Conservation (phyloP, 2,888 invertebrate genomes). For the Vesta saturnalis region DNA sequence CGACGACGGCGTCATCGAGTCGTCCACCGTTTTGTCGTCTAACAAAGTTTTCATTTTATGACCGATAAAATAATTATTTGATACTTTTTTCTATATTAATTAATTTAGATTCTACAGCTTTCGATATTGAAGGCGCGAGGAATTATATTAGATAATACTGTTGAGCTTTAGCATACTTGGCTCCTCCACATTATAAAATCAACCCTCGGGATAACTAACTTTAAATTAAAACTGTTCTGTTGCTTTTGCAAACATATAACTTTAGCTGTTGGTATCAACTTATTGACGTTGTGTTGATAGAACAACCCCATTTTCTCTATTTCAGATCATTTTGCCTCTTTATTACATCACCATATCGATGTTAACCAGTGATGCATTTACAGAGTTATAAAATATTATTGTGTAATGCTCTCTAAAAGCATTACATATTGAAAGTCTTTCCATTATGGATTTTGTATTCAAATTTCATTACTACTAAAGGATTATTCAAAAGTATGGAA, state of each 20-base stretch:
- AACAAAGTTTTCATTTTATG: constrained; percentile 42
- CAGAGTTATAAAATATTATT: not conserved
- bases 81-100: constrained; percentile 47
- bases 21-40: constrained; percentile 38
- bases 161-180: constrained; percentile 8
- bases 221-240: constrained; percentile 1
- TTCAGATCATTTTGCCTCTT: not conserved
- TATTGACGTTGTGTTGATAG: not conserved
- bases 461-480: not conserved
- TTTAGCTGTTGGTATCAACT: not conserved
- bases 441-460: not conserved
- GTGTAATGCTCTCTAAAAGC: not conserved
- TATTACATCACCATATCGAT: not conserved
- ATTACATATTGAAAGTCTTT: not conserved
- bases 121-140: constrained; percentile 33
- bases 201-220: not conserved
- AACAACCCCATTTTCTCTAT: not conserved
- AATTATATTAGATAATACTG: constrained; percentile 38
- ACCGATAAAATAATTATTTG: constrained; percentile 45
- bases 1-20: constrained; percentile 30
- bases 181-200: not conserved
- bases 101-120: constrained; percentile 39
- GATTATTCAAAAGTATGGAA: too few relatives aligned
- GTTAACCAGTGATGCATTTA: too few relatives aligned
- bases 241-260: not conserved